Evolutionary conservation across 1,140 invertebrate genomes (phyloP).

Genomic region (Drosophila orena): DNA sequence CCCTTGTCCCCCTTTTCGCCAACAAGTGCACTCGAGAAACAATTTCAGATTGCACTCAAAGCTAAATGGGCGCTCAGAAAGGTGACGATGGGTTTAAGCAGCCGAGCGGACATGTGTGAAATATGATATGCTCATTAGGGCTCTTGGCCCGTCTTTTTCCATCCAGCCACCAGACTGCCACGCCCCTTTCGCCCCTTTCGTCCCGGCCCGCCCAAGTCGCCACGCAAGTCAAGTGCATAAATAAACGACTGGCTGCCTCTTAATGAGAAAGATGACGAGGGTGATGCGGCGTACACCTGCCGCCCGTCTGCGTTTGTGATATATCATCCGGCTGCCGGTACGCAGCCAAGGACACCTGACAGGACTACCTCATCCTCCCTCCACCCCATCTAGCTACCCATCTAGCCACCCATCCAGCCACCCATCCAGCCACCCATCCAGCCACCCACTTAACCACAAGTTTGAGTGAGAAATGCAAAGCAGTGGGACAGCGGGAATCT

Average conservation of each 20-base stretch:
- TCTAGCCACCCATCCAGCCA: slow-evolving; percentile 3
- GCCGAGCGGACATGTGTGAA: slow-evolving; percentile 58
- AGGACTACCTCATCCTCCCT: slow-evolving; percentile 2
- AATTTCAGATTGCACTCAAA: slow-evolving; percentile 59
- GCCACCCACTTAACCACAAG: slow-evolving; percentile 14
- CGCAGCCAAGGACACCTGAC: slow-evolving; percentile 36
- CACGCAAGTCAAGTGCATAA: slow-evolving; percentile 76
- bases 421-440: slow-evolving; percentile 32
- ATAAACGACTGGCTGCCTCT: slow-evolving; percentile 58
- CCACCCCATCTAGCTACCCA: too few relatives aligned
- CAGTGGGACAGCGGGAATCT: slow-evolving; percentile 15
- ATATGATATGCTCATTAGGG: slow-evolving; percentile 78
- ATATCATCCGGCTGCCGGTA: slow-evolving; percentile 49
- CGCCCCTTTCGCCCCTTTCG: not conserved
- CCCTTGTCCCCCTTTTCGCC: not conserved
- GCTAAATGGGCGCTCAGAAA: slow-evolving; percentile 22
- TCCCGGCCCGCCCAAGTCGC: slow-evolving; percentile 20
- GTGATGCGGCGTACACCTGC: slow-evolving; percentile 73
- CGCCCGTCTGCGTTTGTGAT: slow-evolving; percentile 57
- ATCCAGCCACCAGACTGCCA: slow-evolving; percentile 6
- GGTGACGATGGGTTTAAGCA: slow-evolving; percentile 50
- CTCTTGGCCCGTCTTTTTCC: slow-evolving; percentile 5
- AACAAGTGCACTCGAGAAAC: slow-evolving; percentile 50
- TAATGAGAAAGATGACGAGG: slow-evolving; percentile 61
- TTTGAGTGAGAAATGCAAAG: slow-evolving; percentile 38